Base-by-base conservation (phyloP, 2,797 vertebrate genomes). In the Periophthalmus magnuspinnatus region DNA sequence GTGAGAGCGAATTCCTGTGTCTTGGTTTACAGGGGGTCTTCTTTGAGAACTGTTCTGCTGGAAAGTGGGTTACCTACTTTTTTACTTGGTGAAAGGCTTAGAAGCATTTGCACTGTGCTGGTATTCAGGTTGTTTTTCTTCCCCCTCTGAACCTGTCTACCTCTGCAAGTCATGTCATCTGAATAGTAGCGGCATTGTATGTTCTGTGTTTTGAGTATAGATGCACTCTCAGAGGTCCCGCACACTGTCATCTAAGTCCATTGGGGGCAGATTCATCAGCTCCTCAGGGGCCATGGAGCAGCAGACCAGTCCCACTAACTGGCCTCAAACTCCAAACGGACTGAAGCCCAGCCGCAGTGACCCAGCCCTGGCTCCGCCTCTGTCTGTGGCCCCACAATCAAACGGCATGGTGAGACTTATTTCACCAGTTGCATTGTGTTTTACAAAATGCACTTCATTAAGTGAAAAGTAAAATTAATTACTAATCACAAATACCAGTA, bases 311-410 rank as follows among this genome's bases (percentile, higher is more conserved):
- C 0, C n/a, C 2, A 33, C 65, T 61, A 69, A 2, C 68, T 78
- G 61, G 80, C 21, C 67, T 8, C 61, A 69, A 8, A 4, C 19
- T 52, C 8, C 74, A 60, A 85, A 74, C 13, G 85, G 74, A 36
- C 24, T 93, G 55, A 89, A 85, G 77, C 3, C 71, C 64, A 88
- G 85, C 71, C 70, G 47, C 54, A 93, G 91, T 57, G 91, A 92
- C 73, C 84, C 91, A 2, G 5, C 64, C 13, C 69, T 93, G 83
- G 75, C 9, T 69, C 54, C 19, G 33, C 8, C 41, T 2, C 48
- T 75, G 47, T 7, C 60, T 65, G 1, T 67, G 38, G 21, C 2
- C 41, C 1, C 68, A 9, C 56, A 16, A n/a, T 41, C 47, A 50
- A 2, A 24, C 9, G 1, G 45, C 11, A 83, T 77, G 86, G 88